Evolutionary conservation across 1,140 invertebrate genomes (phyloP), one percentile per base, ranked within the genome.

Genomic region (Solenopsis fugax): DNA sequence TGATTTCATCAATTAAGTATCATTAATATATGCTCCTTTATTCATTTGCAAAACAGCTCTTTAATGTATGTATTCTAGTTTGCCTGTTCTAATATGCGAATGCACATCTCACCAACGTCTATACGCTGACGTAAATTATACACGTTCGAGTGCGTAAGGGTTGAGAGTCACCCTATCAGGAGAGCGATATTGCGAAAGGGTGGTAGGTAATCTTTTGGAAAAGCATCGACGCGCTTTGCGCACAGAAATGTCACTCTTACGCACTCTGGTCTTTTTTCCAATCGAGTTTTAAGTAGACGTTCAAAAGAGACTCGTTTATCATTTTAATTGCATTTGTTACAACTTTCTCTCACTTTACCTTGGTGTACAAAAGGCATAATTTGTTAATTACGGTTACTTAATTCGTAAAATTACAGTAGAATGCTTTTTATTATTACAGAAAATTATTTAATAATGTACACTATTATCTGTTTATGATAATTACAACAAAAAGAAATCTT

Each of bases 91-190:
- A 48, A 52, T 86, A 77, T 85, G 72, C 87, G 64, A 90, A 89
- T 78, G 86, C 34, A 69, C 65, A 81, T 88, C 12, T 65, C 48
- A 24, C 4, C 34, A 73, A 48, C 18, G 16, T 71, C 54, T 12
- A 12, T 41, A 58, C 37, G 71, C 50, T 58, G 52, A 78, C 37
- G 71, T 82, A 56, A 60, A 90, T 89, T 87, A 89, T 21, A 37
- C 34, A 58, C 67, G 87, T 75, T 62, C 12, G 50, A 87, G 5
- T 86, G 82, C 62, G 7, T 80, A 77, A 89, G 85, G 77, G 88
- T 89, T 90, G 85, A 87, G 82, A 82, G 64, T 90, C 88, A 89
- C 65, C 87, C 69, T 54, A 71, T 89, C 85, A 82, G 18, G 16
- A 77, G 86, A 72, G 80, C 84, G 75, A 87, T 81, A 58, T 77